Base-by-base conservation (phyloP, 2,888 invertebrate species). In the Carpatolechia fugitivella region DNA sequence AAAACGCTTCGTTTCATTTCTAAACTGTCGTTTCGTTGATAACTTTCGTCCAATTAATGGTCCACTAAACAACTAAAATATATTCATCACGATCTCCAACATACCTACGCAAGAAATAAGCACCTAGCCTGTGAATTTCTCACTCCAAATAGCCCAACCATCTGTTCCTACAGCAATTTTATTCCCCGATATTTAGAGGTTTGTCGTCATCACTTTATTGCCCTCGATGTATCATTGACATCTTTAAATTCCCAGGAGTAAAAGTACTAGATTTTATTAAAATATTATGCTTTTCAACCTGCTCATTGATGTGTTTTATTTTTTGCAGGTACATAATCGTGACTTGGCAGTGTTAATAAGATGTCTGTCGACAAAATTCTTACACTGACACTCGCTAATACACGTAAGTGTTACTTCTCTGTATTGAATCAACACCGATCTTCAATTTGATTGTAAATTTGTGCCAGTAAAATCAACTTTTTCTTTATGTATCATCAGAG, bases 251-350 rank as follows among this genome's bases (percentile, higher is more conserved):
- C 38, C 50, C 50, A 50, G 38, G 8, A 50, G 20, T 18, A 29
- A 50, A 50, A 50, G 10, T 38, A 1, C 11, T 35, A 35, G 7
- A n/a, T 20, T 10, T 44, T 18, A 11, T 14, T 50, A 24, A 38
- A 20, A 14, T 6, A 13, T 50, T 18, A 18, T 38, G 13, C 7
- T 14, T 38, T 38, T 4, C 24, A 38, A 24, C 24, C 13, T 59
- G 50, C 46, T 61, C 33, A 63, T 52, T 52, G 33, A 7, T 30
- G 38, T 72, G 38, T 72, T 70, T 70, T 54, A 70, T 70, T 66
- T 66, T 82, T 78, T 24, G 31, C 85, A 84, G 83, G 85, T 85
- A 85, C 72, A 50, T 50, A 14, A 48, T 33, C 24, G 14, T 72
- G 62, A 62, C 70, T 70, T 70, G 63, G 69, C 66, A 64, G 67